Base-by-base conservation (phyloP, 1,140 invertebrate genomes). In the Panulirus ornatus region DNA sequence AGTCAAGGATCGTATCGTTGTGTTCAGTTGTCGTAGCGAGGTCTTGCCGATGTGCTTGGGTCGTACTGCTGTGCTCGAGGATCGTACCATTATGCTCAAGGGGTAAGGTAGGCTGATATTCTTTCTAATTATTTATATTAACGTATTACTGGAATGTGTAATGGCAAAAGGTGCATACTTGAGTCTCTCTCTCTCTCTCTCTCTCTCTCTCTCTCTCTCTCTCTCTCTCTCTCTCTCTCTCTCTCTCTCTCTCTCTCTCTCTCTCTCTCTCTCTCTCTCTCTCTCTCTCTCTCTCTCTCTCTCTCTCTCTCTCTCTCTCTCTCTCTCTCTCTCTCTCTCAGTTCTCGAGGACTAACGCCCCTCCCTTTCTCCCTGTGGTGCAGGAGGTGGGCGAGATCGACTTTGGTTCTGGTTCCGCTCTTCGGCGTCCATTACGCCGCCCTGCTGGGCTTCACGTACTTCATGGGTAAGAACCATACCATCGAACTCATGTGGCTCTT, bases 341-440 rank as follows among this genome's bases (percentile, higher is more conserved):
- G n/a, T n/a, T n/a, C n/a, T n/a, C n/a, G n/a, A n/a, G n/a, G n/a
- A n/a, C 19, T n/a, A 14, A 0, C 0, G 11, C 0, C 66, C n/a
- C n/a, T 40, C n/a, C 14, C 38, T 0, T 44, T 73, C 36, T 47
- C 36, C 34, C 42, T 16, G 8, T 5, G 1, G 16, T 85, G 76
- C 93, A 96, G 95, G 91, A 95, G 95, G 93, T 94, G 96, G 93
- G 94, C 96, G n/a, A 95, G 96, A 93, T 97, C 96, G 36, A 97
- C 97, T 0, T 93, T 97, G 76, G 96, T 97, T 0, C 93, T 97
- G 44, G 96, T 97, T 1, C 97, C 97, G 16, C 94, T 97, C 16
- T 97, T 97, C 93, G 97, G 97, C 11, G 96, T 97, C 0, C 96
- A 97, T 93, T 97, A 97, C 93, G 95, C 96, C 2, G 92, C 97